Evolutionary conservation across 2,888 invertebrate species (phyloP).

Genomic region (Syrista parreyssii): DNA sequence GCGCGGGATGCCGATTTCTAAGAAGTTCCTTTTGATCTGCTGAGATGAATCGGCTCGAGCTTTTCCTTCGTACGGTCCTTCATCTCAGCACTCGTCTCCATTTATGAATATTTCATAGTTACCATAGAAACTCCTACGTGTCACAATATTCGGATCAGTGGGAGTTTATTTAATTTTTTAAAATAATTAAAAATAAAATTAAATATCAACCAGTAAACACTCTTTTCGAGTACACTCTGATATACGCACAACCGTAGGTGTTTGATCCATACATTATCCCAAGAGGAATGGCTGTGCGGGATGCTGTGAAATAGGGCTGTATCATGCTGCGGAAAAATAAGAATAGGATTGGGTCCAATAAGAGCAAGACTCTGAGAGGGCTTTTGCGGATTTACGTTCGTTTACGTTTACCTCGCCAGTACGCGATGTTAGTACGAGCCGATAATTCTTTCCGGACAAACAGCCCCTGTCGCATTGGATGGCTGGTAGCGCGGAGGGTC

Average conservation of each 20-base stretch:
- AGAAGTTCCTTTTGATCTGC: slow-evolving; percentile 61
- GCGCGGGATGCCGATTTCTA: slow-evolving; percentile 54
- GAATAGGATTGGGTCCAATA: not conserved
- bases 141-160: slow-evolving; percentile 24
- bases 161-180: slow-evolving; percentile 18
- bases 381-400: slow-evolving; percentile 41
- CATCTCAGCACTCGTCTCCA: not conserved
- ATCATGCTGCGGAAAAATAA: not conserved
- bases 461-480: slow-evolving; percentile 20
- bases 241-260: not conserved
- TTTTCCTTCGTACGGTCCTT: slow-evolving; percentile 17
- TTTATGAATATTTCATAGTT: not conserved
- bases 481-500: not conserved
- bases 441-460: slow-evolving; percentile 46
- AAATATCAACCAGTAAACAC: not conserved
- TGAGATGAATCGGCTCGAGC: slow-evolving; percentile 56
- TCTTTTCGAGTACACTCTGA: not conserved
- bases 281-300: not conserved
- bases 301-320: not conserved
- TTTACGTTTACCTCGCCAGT: slow-evolving; percentile 39
- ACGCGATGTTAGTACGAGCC: slow-evolving; percentile 32
- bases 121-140: not conserved
- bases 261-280: not conserved
- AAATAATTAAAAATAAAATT: not conserved
- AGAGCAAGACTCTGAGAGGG: not conserved